Conservation (phyloP, 2,888 invertebrate species). For the Philaethria dido region DNA sequence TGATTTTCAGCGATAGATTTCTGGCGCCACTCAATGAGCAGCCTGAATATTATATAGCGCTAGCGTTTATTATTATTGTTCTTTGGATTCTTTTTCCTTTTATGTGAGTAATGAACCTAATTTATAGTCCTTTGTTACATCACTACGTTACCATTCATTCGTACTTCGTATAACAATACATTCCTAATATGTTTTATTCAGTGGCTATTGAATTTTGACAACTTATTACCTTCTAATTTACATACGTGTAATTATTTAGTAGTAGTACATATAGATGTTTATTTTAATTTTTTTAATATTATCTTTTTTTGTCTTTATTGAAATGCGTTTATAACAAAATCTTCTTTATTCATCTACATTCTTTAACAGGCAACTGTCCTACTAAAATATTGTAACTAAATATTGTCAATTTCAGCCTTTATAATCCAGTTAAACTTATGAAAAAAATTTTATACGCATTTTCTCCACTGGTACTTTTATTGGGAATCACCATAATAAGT, state of each 20-base stretch:
- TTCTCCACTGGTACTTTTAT: slow-evolving; percentile 55
- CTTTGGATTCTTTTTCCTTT: slow-evolving; percentile 70
- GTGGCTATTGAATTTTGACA: slow-evolving; percentile 38
- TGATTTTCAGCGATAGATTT: slow-evolving; percentile 63
- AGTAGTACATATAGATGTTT: too few relatives aligned
- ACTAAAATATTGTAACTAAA: too few relatives aligned
- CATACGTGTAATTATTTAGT: neutral
- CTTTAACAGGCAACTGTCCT: neutral
- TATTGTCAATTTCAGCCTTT: slow-evolving; percentile 58
- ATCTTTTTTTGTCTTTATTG: too few relatives aligned
- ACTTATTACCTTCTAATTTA: slow-evolving; percentile 32
- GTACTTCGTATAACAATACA: slow-evolving; percentile 39
- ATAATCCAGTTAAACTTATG: slow-evolving; percentile 68
- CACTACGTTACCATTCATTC: slow-evolving; percentile 16
- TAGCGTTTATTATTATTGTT: slow-evolving; percentile 60
- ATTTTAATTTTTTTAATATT: too few relatives aligned
- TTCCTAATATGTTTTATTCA: slow-evolving; percentile 38
- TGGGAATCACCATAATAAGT: slow-evolving; percentile 52
- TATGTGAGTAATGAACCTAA: slow-evolving; percentile 61
- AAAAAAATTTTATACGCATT: slow-evolving; percentile 63
- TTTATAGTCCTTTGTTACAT: slow-evolving; percentile 45
- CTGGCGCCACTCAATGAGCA: slow-evolving; percentile 60
- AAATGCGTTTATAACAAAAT: too few relatives aligned
- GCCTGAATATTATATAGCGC: slow-evolving; percentile 65
- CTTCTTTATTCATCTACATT: too few relatives aligned